Evolutionary conservation across 2,113 vertebrate species (phyloP).

Genomic region (Pygoscelis adeliae): DNA sequence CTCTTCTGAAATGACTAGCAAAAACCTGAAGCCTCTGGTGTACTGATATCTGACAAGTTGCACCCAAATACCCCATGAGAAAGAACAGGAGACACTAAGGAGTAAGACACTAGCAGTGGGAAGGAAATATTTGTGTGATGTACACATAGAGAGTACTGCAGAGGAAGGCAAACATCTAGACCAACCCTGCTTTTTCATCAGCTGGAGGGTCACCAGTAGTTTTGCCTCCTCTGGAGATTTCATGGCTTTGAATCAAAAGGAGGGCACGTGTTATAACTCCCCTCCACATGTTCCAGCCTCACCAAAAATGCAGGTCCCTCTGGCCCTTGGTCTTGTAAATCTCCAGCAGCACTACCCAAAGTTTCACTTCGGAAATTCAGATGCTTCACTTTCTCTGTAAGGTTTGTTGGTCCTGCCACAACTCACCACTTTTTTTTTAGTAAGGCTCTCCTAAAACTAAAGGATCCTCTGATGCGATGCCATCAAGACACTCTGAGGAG

Average conservation of each 20-base stretch:
- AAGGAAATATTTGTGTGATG: neutral
- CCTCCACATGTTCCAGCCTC: neutral
- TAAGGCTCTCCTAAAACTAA: neutral
- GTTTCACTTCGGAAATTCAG: neutral
- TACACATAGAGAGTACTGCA: neutral
- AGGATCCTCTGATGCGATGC: neutral
- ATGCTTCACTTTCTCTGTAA: neutral
- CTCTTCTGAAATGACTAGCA: neutral
- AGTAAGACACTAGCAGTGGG: neutral
- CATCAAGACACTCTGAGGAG: neutral
- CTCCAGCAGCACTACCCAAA: neutral
- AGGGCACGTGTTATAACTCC: too few relatives aligned
- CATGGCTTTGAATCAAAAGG: neutral
- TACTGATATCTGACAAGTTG: neutral
- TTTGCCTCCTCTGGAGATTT: neutral
- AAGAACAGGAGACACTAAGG: neutral
- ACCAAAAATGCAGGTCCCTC: neutral
- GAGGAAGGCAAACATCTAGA: neutral
- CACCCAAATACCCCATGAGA: too few relatives aligned
- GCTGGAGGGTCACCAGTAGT: neutral
- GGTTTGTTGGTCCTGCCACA: neutral
- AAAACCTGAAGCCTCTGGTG: neutral
- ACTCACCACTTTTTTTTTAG: neutral
- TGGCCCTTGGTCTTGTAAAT: neutral
- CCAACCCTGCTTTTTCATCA: neutral